Conservation (phyloP, 37 sponge, comb jelly and placozoan genomes). For the Aphrocallistes beatrix region DNA sequence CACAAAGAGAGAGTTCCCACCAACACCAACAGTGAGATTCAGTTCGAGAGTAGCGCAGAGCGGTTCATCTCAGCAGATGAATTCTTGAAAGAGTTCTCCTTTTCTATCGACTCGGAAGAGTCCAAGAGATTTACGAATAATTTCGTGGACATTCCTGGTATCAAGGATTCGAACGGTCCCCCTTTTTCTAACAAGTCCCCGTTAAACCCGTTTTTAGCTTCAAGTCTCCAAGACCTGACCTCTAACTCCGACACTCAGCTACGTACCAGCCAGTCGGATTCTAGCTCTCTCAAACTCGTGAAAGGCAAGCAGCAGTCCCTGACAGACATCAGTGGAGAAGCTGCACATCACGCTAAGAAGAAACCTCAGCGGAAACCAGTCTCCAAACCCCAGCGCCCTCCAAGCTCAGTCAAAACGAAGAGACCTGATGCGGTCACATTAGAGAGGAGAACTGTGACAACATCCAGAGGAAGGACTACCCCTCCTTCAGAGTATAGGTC, state of each 20-base stretch:
- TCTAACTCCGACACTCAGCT: neutral
- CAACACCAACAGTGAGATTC: neutral
- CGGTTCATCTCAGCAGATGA: neutral
- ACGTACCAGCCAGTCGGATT: neutral
- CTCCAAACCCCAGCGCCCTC: neutral
- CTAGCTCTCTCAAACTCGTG: neutral
- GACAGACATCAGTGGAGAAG: neutral
- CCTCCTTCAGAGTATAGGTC: neutral
- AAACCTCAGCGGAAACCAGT: neutral
- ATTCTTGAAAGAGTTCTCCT: neutral
- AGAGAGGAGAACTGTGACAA: neutral
- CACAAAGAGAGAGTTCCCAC: neutral
- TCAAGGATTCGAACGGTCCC: neutral
- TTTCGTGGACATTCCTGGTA: neutral
- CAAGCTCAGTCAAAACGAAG: neutral
- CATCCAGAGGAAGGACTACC: neutral
- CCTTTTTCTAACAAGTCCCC: neutral
- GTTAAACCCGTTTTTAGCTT: neutral
- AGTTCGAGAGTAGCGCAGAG: no score
- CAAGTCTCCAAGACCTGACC: conserved; percentile 9
- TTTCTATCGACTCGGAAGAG: neutral
- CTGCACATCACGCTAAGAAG: neutral
- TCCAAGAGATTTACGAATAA: neutral
- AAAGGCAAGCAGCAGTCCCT: conserved; percentile 5
- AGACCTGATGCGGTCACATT: neutral